Base-by-base conservation (phyloP, 2,113 vertebrate species). In the Bothrops jararaca region DNA sequence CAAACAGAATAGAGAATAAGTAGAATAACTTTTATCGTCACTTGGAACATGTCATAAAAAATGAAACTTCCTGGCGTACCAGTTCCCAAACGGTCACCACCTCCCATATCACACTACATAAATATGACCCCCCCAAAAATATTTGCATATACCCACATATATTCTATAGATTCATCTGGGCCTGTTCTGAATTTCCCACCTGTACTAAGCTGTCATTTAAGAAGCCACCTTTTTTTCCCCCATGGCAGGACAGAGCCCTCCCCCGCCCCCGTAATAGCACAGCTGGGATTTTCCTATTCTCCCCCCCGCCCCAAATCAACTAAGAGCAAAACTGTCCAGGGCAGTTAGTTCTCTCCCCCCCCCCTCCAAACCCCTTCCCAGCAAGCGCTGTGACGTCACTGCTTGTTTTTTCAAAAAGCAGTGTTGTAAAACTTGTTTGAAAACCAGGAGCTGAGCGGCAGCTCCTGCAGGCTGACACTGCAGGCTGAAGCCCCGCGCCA, bases 391-490 rank as follows among this genome's bases (percentile, higher is more conserved):
- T 93, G 93, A 85, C 89, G 86, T 93, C 90, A 88, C 89, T 0
- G 53, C 89, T 58, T 58, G 86, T 85, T 91, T 64, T 85, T 53
- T 42, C 86, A 85, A 29, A 85, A 29, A 85, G 88, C 91, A 23
- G 88, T 88, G 88, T 86, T 92, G 92, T 92, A 90, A 92, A 92
- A 92, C 92, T 92, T 92, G 92, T 92, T 92, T 90, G 92, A 90
- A 92, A 45, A 86, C 88, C 92, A 39, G 92, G 87, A 80, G 52
- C 52, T 26, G n/a, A 22, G 88, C 13, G 64, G 4, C 34, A 89
- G 34, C 34, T 12, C 23, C 39, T 45, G 86, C 58, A 53, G 50
- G 50, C 86, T 54, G 60, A 92, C 48, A 54, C 5, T 80, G 69
- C 50, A 42, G 18, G 69, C 64, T 23, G 4, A 80, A n/a, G 23